phyloP scores from a whole-genome alignment of 2,113 vertebrate genomes.

The Aegithalos caudatus region DNA sequence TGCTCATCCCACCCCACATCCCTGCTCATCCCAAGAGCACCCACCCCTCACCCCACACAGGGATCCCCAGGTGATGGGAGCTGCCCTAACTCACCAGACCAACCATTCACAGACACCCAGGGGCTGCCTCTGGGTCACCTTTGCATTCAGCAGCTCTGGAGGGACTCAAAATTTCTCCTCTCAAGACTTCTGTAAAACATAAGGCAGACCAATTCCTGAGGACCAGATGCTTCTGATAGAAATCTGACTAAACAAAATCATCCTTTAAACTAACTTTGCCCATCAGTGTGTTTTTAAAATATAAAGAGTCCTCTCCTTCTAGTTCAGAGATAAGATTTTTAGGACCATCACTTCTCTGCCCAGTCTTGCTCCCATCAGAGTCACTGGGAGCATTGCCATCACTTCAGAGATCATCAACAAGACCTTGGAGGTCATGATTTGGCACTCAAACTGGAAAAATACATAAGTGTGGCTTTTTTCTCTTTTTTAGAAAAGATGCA shows the following conservation, averaged over 20 bases:
- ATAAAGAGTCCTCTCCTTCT: neutral
- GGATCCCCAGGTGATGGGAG: neutral
- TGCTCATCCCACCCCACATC: no score
- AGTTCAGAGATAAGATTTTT: neutral
- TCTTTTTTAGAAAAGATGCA: neutral
- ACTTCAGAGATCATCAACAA: neutral
- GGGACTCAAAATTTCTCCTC: neutral
- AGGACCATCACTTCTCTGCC: neutral
- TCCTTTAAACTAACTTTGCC: neutral
- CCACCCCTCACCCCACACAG: neutral
- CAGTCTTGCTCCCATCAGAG: neutral
- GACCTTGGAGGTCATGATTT: neutral
- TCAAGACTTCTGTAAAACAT: neutral
- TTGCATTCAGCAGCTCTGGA: neutral
- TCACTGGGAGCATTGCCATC: neutral
- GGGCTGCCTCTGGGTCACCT: neutral
- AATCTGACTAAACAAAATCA: neutral
- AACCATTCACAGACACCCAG: neutral
- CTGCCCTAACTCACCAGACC: neutral
- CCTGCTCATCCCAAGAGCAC: no score
- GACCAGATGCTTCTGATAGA: neutral
- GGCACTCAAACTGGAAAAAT: constrained; percentile 11
- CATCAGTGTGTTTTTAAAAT: neutral
- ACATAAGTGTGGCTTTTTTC: neutral
- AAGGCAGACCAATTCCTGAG: neutral